Conservation (phyloP, 2,797 vertebrate species). For the Phataginus tetradactyla region DNA sequence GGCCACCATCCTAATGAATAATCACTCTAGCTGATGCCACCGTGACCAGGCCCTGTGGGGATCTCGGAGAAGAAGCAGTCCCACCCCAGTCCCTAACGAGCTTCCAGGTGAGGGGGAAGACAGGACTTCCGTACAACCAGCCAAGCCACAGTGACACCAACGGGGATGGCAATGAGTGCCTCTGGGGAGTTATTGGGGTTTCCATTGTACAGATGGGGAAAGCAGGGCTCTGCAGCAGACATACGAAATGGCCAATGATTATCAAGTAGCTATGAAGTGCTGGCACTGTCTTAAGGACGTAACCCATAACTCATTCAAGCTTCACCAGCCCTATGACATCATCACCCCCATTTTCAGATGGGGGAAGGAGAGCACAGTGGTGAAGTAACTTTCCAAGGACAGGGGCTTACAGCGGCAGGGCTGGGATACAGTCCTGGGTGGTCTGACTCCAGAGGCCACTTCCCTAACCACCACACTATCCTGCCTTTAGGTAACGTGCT, state of each 20-base stretch:
- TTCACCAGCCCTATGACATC: background rate
- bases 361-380: background rate
- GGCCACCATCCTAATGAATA: background rate
- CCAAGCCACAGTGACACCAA: background rate
- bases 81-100: background rate
- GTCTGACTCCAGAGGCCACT: background rate
- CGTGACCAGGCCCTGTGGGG: background rate
- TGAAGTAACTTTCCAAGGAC: background rate
- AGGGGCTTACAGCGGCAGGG: background rate
- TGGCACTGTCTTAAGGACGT: background rate
- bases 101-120: background rate
- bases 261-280: background rate
- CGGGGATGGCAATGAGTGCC: accelerated
- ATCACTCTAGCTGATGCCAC: background rate
- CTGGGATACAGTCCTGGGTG: background rate
- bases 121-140: background rate
- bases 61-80: background rate
- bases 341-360: background rate
- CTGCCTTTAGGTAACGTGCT: too few species aligned
- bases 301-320: background rate
- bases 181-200: too few species aligned
- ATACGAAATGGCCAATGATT: accelerated
- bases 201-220: accelerated
- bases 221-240: accelerated
- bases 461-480: background rate